Percentiles rank a stretch among this genome's conserved stretches.
phyloP scores from a whole-genome alignment of 2,113 vertebrate species.

The Eleginops maclovinus region DNA sequence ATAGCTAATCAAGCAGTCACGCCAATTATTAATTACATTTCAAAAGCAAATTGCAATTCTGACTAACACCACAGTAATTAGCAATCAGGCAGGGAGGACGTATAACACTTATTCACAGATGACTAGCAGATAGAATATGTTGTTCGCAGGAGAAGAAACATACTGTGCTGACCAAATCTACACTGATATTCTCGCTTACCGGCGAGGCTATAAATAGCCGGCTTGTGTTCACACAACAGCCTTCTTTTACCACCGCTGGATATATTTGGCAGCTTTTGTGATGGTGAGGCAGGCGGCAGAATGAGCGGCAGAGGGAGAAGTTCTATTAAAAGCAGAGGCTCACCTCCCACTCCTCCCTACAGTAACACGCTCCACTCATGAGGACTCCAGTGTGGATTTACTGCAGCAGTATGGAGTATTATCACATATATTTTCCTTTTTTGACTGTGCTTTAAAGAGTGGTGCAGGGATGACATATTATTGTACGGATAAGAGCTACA shows the following conservation, averaged over 20 bases:
- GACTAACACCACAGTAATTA: too few species aligned
- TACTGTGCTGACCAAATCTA: slow-evolving; percentile 40
- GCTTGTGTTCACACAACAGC: slow-evolving; percentile 65
- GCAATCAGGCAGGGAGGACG: too few species aligned
- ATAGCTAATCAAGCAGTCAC: too few species aligned
- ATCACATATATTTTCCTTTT: background rate
- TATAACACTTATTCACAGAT: too few species aligned
- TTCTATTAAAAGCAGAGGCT: slow-evolving; percentile 80
- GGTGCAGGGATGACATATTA: too few species aligned
- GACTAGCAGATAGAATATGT: slow-evolving; percentile 1
- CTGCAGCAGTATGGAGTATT: slow-evolving; percentile 5
- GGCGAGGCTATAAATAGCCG: slow-evolving; percentile 69
- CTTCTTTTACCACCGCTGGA: slow-evolving; percentile 77
- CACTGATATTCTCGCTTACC: slow-evolving; percentile 34
- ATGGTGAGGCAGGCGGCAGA: slow-evolving; percentile 72
- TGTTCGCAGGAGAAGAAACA: slow-evolving; percentile 18
- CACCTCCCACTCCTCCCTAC: slow-evolving; percentile 77
- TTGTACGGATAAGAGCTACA: too few species aligned
- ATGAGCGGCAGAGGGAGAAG: slow-evolving; percentile 68
- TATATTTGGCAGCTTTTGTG: slow-evolving; percentile 82
- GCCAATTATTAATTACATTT: too few species aligned
- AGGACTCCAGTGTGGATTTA: slow-evolving; percentile 11
- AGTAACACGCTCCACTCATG: slow-evolving; percentile 47
- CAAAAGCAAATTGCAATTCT: too few species aligned
- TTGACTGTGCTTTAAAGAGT: background rate